These are phyloP conservation scores for Lamellibrachia satsuma DNA, from an alignment of 2,888 invertebrate species.

Conservation along the genomic window DNA sequence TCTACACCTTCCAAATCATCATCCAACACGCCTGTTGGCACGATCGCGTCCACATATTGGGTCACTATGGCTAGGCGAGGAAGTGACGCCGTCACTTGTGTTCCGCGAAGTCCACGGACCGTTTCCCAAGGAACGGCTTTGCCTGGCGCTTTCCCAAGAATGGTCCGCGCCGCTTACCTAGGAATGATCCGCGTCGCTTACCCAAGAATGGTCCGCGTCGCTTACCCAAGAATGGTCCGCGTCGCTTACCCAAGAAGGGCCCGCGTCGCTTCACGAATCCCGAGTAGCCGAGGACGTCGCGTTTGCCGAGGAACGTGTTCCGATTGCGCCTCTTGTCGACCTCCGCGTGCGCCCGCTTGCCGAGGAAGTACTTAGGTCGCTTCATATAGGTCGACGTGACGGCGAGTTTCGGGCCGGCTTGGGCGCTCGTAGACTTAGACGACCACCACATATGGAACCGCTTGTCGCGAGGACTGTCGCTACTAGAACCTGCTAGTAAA, in stretches of 20 bases:
- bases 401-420: background rate
- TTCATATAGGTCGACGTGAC: background rate
- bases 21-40: background rate
- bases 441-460: background rate
- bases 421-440: background rate
- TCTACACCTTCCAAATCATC: background rate
- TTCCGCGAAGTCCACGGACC: background rate
- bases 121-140: background rate
- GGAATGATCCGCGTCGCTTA: background rate
- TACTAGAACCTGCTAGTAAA: background rate
- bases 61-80: background rate
- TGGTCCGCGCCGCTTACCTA: background rate
- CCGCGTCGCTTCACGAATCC: background rate
- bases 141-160: background rate
- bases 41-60: background rate
- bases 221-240: background rate
- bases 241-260: background rate
- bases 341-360: background rate
- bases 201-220: background rate
- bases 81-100: background rate
- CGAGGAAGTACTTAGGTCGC: background rate
- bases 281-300: background rate
- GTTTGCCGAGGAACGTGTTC: constrained; percentile 9
- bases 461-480: background rate
- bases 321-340: background rate